Percentiles rank a stretch among this genome's conserved stretches.
These are phyloP conservation scores for Lepeophtheirus salmonis DNA, from an alignment of 1,140 invertebrate genomes.

Conservation along the genomic window DNA sequence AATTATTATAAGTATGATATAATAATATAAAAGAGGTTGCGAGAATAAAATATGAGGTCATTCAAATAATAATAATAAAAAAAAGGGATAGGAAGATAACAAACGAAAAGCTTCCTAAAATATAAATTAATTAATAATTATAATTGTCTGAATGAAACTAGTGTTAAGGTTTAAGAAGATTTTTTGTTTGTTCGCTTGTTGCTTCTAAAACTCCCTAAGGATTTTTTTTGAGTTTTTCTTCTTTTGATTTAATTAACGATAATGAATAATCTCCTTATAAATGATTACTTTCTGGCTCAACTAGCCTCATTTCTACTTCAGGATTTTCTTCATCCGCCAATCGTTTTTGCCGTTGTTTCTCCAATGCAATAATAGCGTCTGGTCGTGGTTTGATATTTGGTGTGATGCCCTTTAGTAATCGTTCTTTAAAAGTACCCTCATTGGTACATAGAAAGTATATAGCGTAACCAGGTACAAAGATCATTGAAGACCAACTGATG, in stretches of 20 bases:
- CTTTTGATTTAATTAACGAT: too few species aligned
- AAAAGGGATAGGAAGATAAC: neutral
- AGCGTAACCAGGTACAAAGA: constrained; percentile 30
- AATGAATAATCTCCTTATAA: neutral
- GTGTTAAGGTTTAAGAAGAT: neutral
- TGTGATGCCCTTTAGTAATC: constrained; percentile 5
- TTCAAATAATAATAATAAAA: neutral
- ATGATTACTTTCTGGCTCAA: constrained; percentile 1
- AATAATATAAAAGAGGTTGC: too few species aligned
- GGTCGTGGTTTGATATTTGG: constrained; percentile 9
- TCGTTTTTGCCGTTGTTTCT: neutral
- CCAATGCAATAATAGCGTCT: constrained; percentile 10
- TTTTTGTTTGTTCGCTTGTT: neutral
- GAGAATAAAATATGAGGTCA: neutral
- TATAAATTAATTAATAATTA: neutral
- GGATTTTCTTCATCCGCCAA: neutral
- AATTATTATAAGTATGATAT: too few species aligned
- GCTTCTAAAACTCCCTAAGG: too few species aligned
- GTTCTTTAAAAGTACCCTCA: constrained; percentile 34
- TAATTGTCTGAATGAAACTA: neutral
- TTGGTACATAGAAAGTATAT: constrained; percentile 35
- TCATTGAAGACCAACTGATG: constrained; percentile 34
- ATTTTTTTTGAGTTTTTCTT: too few species aligned
- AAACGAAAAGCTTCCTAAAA: neutral
- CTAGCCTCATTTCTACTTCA: constrained; percentile 1